Conservation (phyloP, 2,888 invertebrate genomes). For the Mythimna impura region DNA sequence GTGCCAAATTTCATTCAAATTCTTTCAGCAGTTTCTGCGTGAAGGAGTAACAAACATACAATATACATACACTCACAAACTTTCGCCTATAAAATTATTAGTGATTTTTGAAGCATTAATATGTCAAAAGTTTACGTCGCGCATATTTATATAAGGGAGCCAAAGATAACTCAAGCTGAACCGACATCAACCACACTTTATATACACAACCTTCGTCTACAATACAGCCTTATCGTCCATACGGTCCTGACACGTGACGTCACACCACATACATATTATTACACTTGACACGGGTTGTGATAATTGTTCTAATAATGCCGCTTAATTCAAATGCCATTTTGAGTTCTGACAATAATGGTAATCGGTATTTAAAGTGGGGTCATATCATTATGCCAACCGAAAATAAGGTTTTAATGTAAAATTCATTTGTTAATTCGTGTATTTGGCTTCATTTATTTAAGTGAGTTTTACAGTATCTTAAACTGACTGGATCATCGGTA, state of each 20-base stretch:
- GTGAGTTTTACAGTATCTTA: too few relatives aligned
- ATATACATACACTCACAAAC: too few relatives aligned
- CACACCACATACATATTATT: slow-evolving; percentile 12
- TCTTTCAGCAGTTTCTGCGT: too few relatives aligned
- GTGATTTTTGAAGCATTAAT: too few relatives aligned
- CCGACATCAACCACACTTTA: background rate
- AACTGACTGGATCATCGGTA: too few relatives aligned
- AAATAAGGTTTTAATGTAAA: slow-evolving; percentile 3
- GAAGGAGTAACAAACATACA: too few relatives aligned
- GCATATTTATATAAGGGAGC: too few relatives aligned
- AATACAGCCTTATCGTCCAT: slow-evolving; percentile 21
- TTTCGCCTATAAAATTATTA: too few relatives aligned
- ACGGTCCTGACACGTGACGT: slow-evolving; percentile 25
- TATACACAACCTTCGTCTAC: slow-evolving; percentile 14
- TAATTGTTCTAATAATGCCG: slow-evolving; percentile 45
- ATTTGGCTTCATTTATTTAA: background rate
- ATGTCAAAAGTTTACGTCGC: too few relatives aligned
- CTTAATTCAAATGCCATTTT: slow-evolving; percentile 39
- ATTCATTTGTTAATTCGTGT: background rate
- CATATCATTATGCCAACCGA: background rate
- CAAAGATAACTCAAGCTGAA: background rate
- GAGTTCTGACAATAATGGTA: slow-evolving; percentile 32
- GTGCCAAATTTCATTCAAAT: too few relatives aligned
- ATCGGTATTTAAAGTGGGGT: slow-evolving; percentile 22
- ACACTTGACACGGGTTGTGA: slow-evolving; percentile 46